phyloP scores from a whole-genome alignment of 2,888 invertebrate genomes.

The Lysandra coridon region DNA sequence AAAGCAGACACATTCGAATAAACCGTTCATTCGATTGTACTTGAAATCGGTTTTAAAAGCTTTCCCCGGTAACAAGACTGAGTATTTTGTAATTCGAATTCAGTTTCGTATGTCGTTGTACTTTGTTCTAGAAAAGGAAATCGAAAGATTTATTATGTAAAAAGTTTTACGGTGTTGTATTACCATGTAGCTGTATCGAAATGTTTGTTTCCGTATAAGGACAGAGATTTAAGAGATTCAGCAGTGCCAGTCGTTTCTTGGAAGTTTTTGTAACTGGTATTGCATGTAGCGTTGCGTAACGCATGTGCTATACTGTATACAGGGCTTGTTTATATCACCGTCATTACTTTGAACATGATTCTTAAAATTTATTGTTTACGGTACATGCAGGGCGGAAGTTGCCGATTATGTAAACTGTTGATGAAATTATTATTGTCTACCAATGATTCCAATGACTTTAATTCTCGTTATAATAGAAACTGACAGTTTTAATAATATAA shows the following conservation, averaged over 20 bases:
- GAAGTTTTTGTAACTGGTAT: constrained; percentile 61
- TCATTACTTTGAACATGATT: constrained; percentile 50
- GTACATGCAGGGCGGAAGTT: constrained; percentile 1
- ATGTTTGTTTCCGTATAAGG: constrained; percentile 61
- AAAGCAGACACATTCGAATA: constrained; percentile 25
- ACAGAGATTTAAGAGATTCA: constrained; percentile 66
- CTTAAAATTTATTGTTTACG: constrained; percentile 35
- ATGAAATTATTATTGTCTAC: background rate
- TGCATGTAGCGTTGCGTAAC: constrained; percentile 59
- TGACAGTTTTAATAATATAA: background rate
- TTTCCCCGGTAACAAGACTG: background rate
- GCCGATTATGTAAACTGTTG: constrained; percentile 14
- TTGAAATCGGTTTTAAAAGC: constrained; percentile 18
- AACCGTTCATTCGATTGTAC: background rate
- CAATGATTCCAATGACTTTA: background rate
- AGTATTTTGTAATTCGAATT: constrained; percentile 24
- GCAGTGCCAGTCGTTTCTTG: constrained; percentile 69
- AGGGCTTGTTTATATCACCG: constrained; percentile 47
- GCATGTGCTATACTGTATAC: constrained; percentile 35
- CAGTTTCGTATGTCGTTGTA: constrained; percentile 27
- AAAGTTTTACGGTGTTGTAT: constrained; percentile 40
- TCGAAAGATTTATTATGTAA: constrained; percentile 37
- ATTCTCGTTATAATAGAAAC: background rate
- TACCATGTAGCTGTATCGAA: constrained; percentile 48
- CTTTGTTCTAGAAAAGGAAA: constrained; percentile 36